Evolutionary conservation across 2,888 invertebrate genomes (phyloP), one percentile per base, ranked within the genome.

Genomic region (Volucella zonaria): DNA sequence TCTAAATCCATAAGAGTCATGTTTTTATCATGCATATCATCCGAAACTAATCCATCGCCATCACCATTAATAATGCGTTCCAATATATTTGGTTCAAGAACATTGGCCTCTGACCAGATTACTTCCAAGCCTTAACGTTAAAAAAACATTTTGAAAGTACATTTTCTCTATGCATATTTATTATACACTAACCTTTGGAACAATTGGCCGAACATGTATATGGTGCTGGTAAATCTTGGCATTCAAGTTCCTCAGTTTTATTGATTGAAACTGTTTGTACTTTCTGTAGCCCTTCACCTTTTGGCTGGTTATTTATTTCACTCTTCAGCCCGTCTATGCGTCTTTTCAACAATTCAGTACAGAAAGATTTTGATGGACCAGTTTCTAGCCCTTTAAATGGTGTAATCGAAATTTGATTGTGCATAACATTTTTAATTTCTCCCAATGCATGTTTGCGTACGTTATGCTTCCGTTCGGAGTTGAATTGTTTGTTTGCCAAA

Each of bases 391-490:
- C 86, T 45, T 87, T 87, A 8, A 88, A 77, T 1, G 87, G 87
- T 18, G 87, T 88, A 23, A 76, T 54, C 8, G 80, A 82, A 0
- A 62, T 51, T 12, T 88, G 87, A 58, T 87, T 88, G 56, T 88
- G 88, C 2, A 88, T 85, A 42, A 88, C 87, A 87, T 88, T 88
- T 73, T 88, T 88, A 2, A 88, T 61, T 77, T 88, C 88, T 1
- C 87, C 88, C 73, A 88, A 87, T 18, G 86, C 87, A 23, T 88
- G 87, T 49, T 88, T 88, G 45, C 85, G 85, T 15, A 85, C 49
- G 8, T 10, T 85, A 14, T 80, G 71, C 54, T 85, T 85, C 8
- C 81, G 80, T 43, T 85, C 85, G 0, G 85, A 85, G 49, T 80
- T 11, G 10, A 76, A 61, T 61, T 76, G 75, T 62, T 85, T 83